Evolutionary conservation across 2,113 vertebrate genomes (phyloP), one percentile per base, ranked within the genome.

Genomic region (Axis porcinus): DNA sequence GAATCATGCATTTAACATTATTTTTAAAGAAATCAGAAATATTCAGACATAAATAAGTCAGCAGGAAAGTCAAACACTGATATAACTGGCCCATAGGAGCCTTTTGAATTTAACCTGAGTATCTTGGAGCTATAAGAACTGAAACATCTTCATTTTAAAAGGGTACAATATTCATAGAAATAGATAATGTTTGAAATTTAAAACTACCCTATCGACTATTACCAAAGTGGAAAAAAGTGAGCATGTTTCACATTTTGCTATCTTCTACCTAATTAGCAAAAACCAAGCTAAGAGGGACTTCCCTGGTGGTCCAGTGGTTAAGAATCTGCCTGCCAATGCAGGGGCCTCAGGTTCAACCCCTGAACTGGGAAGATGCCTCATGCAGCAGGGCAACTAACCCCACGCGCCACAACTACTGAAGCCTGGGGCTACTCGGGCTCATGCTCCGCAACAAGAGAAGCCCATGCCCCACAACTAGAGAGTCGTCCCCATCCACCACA

Each of bases 1-100:
- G n/a, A 30, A 50, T 64, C 19, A 33, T 94, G 27, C 5, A 36
- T 28, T 89, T 93, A 57, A 83, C 47, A 43, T 28, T 62, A 83
- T 55, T 83, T 19, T n/a, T 79, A 57, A 93, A 47, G 55, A 97
- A 95, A 89, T 95, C 50, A 89, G n/a, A 92, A 10, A 16, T 45
- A 52, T 43, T 47, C 36, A 54, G 27, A 57, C 33, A 7, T 40
- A 95, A 92, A 19, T 43, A 95, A 52, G 16, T 58, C 11, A 83
- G 2, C 19, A 78, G 9, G n/a, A 82, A 94, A 15, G 52, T 89
- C 8, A 89, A 78, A 67, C 3, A 47, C 28, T 64, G 28, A 50
- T 54, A 2, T 60, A 94, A 86, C 13, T 64, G 23, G 54, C 10
- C 27, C 16, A 30, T 9, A 86, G 58, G 36, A 78, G 79, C 16